Evolutionary conservation across 2,113 vertebrate species (phyloP).

Genomic region (Bos taurus): DNA sequence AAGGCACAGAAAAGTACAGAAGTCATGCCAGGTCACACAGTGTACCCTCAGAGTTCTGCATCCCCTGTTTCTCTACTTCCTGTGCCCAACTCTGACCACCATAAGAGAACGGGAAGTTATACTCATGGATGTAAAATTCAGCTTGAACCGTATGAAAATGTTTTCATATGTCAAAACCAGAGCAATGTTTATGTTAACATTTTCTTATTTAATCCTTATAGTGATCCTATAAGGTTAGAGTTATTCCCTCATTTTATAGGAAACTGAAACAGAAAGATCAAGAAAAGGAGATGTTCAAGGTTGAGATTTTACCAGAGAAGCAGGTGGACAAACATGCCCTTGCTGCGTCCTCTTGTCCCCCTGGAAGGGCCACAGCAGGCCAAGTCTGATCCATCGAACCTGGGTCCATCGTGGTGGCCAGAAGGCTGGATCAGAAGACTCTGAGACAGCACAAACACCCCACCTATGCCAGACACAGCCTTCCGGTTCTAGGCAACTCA

Average conservation of each 20-base stretch:
- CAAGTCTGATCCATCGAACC: neutral
- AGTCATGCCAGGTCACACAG: neutral
- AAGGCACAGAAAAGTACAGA: neutral
- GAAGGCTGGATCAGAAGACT: neutral
- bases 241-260: neutral
- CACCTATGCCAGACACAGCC: neutral
- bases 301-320: neutral
- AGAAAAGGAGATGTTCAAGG: neutral
- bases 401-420: neutral
- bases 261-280: neutral
- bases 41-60: neutral
- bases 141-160: neutral
- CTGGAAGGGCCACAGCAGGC: neutral
- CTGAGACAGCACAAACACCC: neutral
- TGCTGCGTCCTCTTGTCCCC: neutral
- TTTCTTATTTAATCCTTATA: neutral
- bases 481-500: neutral
- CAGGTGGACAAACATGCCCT: neutral
- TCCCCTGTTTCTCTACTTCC: neutral
- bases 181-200: neutral
- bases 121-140: neutral
- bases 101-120: neutral
- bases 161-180: neutral
- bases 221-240: neutral
- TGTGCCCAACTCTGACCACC: neutral